Evolutionary conservation across 2,113 vertebrate species (phyloP), one percentile per base, ranked within the genome.

Genomic region (Marcusenius ussheri): DNA sequence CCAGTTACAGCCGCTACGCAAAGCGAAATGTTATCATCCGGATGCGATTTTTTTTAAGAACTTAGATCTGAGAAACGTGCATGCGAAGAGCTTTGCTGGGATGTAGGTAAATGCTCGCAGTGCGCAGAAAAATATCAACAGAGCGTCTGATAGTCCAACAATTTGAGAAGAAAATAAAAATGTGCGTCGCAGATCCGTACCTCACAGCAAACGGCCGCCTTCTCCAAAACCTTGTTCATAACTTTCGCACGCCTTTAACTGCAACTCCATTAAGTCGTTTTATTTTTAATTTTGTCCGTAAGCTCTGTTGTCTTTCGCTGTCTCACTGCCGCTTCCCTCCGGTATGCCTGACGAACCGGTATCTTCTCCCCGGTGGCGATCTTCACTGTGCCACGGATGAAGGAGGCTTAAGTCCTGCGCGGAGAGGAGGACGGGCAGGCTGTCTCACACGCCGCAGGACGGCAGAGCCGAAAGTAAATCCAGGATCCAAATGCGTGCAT

Each of bases 141-240:
- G 93, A 92, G 91, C 92, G 89, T 90, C 91, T 92, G 90, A 92
- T 83, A 94, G 93, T 91, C 92, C 90, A 91, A 91, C 91, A 92
- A 92, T 92, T 85, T 90, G 86, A 47, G 88, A 89, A 84, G 90
- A 91, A 90, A 90, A 93, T 74, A 87, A 83, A 58, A 91, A 92
- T 93, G 93, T 92, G 92, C 93, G 91, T 91, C 93, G 92, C 93
- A 92, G 93, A 91, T 92, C 91, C 91, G 92, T 90, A 93, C 90
- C 93, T 93, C 93, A 92, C 94, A 93, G 94, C 93, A 94, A 93
- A 94, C 94, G 94, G 93, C 93, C 94, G 93, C 92, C 93, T 93
- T 93, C 90, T 93, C 93, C 90, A 80, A 24, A 80, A 17, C 58
- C 70, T 58, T 49, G 77, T 15, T 88, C 90, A 93, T 92, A 96